Conservation (phyloP, 2,888 invertebrate species). For the Diachrysia chrysitis region DNA sequence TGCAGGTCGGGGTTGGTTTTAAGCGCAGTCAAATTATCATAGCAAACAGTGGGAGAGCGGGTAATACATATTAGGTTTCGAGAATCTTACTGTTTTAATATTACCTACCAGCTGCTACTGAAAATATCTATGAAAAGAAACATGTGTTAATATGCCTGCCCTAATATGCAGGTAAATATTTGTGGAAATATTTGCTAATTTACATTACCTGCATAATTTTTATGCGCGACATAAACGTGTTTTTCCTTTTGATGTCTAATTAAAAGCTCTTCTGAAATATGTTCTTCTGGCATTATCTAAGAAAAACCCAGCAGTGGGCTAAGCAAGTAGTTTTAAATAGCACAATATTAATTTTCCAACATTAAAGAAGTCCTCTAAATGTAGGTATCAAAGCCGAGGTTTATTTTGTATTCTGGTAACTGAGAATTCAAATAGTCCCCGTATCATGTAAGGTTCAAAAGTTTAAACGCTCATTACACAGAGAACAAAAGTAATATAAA, state of each 20-base stretch:
- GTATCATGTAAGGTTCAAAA: background rate
- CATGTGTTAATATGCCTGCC: background rate
- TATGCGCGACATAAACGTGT: too few relatives aligned
- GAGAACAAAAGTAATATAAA: background rate
- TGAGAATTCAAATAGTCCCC: background rate
- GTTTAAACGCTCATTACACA: constrained; percentile 3
- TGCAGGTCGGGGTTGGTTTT: background rate
- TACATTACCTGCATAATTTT: too few relatives aligned
- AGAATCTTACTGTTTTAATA: background rate
- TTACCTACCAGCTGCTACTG: background rate
- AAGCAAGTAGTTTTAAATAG: too few relatives aligned
- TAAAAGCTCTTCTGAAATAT: too few relatives aligned
- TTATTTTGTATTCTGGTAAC: background rate
- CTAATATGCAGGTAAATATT: too few relatives aligned
- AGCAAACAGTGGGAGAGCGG: background rate
- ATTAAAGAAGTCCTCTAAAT: too few relatives aligned
- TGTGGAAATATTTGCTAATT: too few relatives aligned
- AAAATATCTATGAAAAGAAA: background rate
- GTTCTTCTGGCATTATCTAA: background rate
- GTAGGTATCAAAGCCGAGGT: background rate
- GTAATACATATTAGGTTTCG: background rate
- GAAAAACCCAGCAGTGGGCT: background rate
- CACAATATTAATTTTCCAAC: too few relatives aligned
- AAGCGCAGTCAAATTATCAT: background rate
- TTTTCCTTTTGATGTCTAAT: too few relatives aligned